Percentiles rank a stretch among this genome's conserved stretches.
phyloP scores from a whole-genome alignment of 1,140 invertebrate genomes.

The Drosophila pruinosa region DNA sequence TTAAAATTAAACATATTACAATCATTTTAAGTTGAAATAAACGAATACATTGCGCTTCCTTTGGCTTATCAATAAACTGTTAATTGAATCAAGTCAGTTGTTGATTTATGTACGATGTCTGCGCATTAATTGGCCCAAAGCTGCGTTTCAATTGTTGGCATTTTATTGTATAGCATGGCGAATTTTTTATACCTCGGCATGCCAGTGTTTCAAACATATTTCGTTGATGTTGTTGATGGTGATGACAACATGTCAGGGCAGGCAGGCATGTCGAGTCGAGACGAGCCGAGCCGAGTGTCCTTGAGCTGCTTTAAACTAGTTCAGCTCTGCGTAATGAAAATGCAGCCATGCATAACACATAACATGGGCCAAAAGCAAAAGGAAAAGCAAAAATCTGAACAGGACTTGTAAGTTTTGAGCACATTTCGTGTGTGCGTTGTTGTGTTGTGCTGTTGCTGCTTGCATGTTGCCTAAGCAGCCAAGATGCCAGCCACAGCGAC shows the following conservation, averaged over 20 bases:
- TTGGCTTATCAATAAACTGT: not conserved
- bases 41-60: not conserved
- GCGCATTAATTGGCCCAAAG: conserved; percentile 17
- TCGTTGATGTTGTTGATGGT: conserved; percentile 17
- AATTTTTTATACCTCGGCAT: not conserved
- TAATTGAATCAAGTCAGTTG: not conserved
- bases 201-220: conserved; percentile 10
- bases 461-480: conserved; percentile 30
- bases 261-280: too few relatives aligned
- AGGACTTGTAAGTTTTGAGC: conserved; percentile 39
- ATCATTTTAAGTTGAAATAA: not conserved
- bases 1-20: too few relatives aligned
- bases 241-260: conserved; percentile 56
- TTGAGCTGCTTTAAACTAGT: conserved; percentile 70
- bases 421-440: conserved; percentile 44
- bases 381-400: conserved; percentile 33
- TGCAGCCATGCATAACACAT: conserved; percentile 64
- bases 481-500: conserved; percentile 19
- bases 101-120: not conserved
- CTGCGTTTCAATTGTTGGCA: not conserved
- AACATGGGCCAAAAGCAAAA: conserved; percentile 41
- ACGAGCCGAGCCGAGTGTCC: conserved; percentile 50
- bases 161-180: conserved; percentile 4
- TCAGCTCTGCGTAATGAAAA: conserved; percentile 68
- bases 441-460: conserved; percentile 26